These are phyloP conservation scores for Rhodeus uyekii DNA, from an alignment of 2,797 vertebrate species.

Conservation along the genomic window DNA sequence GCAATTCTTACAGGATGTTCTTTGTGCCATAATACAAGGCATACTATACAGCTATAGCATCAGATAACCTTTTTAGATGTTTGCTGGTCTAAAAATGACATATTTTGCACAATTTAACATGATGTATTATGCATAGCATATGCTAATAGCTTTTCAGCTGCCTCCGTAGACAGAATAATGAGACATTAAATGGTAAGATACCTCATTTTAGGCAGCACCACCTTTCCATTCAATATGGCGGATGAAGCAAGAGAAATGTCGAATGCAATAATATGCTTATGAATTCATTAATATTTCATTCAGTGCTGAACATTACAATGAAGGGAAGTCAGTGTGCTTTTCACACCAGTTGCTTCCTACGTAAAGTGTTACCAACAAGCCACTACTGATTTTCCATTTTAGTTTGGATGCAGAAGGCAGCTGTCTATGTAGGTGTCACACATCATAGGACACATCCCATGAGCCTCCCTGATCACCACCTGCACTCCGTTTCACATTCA, in stretches of 20 bases:
- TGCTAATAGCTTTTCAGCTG: conserved; percentile 7
- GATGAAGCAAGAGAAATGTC: background rate
- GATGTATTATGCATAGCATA: conserved; percentile 14
- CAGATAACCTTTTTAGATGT: conserved; percentile 23
- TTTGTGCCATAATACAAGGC: background rate
- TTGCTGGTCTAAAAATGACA: conserved; percentile 6
- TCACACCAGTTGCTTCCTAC: background rate
- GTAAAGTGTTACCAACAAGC: background rate
- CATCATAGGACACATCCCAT: no score
- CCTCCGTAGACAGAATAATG: background rate
- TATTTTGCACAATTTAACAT: conserved; percentile 1
- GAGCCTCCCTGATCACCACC: no score
- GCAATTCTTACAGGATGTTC: conserved; percentile 1
- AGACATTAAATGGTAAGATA: background rate
- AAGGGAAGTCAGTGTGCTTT: no score
- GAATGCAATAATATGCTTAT: background rate
- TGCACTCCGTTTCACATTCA: no score
- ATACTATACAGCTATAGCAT: background rate
- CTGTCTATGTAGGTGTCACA: no score
- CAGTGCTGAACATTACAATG: no score
- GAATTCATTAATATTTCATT: background rate
- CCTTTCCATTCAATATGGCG: background rate
- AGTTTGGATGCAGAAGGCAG: background rate
- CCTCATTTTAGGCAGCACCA: background rate
- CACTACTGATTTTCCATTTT: background rate